A percentile compares a stretch with the other conserved stretches of the same genome.
Conservation (phyloP, 2,888 invertebrate species). For the Caenorhabditis afra region DNA sequence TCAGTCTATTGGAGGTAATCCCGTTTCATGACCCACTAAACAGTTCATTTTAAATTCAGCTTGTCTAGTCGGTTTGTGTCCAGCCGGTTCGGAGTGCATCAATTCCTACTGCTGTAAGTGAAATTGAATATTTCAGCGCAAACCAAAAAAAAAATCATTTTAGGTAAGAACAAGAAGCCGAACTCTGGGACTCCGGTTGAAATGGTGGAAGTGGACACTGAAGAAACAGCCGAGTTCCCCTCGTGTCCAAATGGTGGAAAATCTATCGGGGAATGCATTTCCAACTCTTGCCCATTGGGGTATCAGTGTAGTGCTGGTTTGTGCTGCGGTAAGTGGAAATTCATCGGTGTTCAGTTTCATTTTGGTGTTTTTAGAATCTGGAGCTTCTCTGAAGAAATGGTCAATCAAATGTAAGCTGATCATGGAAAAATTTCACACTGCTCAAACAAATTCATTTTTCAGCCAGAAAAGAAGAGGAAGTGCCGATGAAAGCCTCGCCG, state of each 20-base stretch:
- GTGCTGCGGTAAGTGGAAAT: conserved; percentile 70
- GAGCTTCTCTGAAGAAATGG: conserved; percentile 32
- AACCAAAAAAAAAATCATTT: background rate
- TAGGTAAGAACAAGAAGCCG: conserved; percentile 51
- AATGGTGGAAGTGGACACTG: conserved; percentile 37
- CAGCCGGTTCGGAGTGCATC: conserved; percentile 71
- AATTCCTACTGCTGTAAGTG: conserved; percentile 70
- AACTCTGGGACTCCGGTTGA: conserved; percentile 22
- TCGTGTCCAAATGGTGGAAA: conserved; percentile 56
- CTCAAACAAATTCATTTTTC: background rate
- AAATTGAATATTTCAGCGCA: background rate
- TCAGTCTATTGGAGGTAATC: conserved; percentile 68
- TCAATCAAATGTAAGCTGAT: conserved; percentile 43
- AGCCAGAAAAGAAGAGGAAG: conserved; percentile 55
- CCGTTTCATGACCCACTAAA: conserved; percentile 2
- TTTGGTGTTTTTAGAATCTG: conserved; percentile 10
- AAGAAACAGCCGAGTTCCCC: conserved; percentile 40
- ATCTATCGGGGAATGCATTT: conserved; percentile 71
- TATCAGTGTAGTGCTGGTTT: conserved; percentile 69
- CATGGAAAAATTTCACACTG: background rate
- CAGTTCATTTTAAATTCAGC: conserved; percentile 53
- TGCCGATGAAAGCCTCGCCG: conserved; percentile 56
- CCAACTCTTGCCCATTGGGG: conserved; percentile 68
- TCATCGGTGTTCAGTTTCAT: background rate
- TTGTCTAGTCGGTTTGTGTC: conserved; percentile 72